Evolutionary conservation across 2,888 invertebrate genomes (phyloP).

Genomic region (Aspidiotus rigidus): DNA sequence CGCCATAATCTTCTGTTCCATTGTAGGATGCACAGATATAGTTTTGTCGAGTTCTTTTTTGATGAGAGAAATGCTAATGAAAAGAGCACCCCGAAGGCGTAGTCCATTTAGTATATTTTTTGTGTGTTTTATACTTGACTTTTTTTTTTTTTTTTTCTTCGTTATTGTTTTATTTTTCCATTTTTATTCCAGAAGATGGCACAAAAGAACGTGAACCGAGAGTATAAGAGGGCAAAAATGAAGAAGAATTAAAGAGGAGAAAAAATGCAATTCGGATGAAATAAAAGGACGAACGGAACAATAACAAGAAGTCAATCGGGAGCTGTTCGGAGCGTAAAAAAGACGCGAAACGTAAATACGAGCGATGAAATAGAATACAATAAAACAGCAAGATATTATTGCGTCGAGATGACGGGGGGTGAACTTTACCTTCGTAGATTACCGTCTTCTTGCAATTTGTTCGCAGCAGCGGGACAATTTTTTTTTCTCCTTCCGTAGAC

Average conservation of each 20-base stretch:
- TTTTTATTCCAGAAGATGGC: slow-evolving; percentile 22
- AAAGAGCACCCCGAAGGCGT: too few relatives aligned
- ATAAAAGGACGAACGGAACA: slow-evolving; percentile 33
- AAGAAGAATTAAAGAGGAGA: slow-evolving; percentile 6
- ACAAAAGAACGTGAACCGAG: slow-evolving; percentile 17
- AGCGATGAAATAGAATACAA: slow-evolving; percentile 31
- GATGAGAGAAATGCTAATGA: too few relatives aligned
- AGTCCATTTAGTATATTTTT: too few relatives aligned
- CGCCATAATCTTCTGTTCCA: too few relatives aligned
- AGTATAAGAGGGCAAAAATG: slow-evolving; percentile 12
- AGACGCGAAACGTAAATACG: slow-evolving; percentile 19
- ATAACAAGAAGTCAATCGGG: slow-evolving; percentile 34
- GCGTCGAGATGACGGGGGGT: slow-evolving; percentile 27
- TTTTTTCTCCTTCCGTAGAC: slow-evolving; percentile 21
- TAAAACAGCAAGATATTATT: slow-evolving; percentile 34
- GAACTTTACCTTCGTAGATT: slow-evolving; percentile 9
- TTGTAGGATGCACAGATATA: too few relatives aligned
- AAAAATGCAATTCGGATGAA: slow-evolving; percentile 11
- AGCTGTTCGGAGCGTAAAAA: slow-evolving; percentile 26
- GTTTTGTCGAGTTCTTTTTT: too few relatives aligned
- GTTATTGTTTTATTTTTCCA: slow-evolving; percentile 1
- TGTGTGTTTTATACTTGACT: too few relatives aligned
- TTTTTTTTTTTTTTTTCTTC: too few relatives aligned
- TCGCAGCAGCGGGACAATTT: slow-evolving; percentile 32
- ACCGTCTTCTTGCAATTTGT: slow-evolving; percentile 32